Base-by-base conservation (phyloP, 2,888 invertebrate species). In the Rhagium mordax region DNA sequence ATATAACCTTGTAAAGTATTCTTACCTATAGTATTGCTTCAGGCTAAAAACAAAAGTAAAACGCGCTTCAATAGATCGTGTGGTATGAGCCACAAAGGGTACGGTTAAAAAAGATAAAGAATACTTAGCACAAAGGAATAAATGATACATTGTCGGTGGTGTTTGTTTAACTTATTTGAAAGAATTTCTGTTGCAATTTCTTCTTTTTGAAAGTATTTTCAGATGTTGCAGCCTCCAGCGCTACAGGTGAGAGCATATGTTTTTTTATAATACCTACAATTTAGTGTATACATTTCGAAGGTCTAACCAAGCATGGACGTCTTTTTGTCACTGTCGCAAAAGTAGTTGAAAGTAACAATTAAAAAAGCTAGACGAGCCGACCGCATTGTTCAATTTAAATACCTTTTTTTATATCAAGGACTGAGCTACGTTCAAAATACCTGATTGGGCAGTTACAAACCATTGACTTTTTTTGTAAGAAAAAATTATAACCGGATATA, bases 181-280 rank as follows among this genome's bases (percentile, higher is more conserved):
- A 47, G 67, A 67, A 67, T 47, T 33, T 67, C 67, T 57, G 67
- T 57, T 67, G 48, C 67, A 67, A 33, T 57, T 29, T 57, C 33
- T 47, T 67, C 57, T 47, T 20, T 18, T 16, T 15, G 10, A 18
- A 29, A 15, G 8, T 15, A 41, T 47, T 55, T 24, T 67, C 24
- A 67, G 29, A 24, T 78, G 75, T 77, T 78, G 75, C 73, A 71
- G 71, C 80, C 80, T 78, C 75, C 49, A 67, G 80, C 77, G 78
- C 74, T 74, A 74, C 80, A 79, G 80, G 78, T 80, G 80, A n/a
- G 21, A 16, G 24, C 27, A 13, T 51, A n/a, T n/a, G n/a, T n/a
- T n/a, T 55, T 41, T 53, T 16, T 33, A n/a, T 29, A 29, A n/a
- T 59, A 29, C 15, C 16, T 29, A n/a, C 27, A 59, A 59, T 29